Conservation (phyloP, 2,888 invertebrate species). For the Drosophila fulvimacula region DNA sequence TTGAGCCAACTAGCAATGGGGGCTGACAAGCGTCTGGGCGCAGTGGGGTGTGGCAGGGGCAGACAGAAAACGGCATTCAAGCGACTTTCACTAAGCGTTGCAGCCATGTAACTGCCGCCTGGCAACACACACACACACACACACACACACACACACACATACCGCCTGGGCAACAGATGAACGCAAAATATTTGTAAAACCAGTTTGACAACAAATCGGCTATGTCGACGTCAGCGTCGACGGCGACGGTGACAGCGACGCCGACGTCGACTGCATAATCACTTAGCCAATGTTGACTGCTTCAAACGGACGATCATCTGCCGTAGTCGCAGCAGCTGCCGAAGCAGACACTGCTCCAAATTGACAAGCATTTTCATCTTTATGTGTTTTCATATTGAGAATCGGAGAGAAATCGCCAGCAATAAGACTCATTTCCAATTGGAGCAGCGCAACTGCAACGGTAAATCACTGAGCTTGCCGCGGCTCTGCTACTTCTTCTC, state of each 20-base stretch:
- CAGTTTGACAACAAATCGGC: constrained; percentile 80
- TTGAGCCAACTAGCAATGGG: constrained; percentile 37
- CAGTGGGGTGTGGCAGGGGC: background rate
- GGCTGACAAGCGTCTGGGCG: constrained; percentile 14
- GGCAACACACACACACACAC: constrained; percentile 11
- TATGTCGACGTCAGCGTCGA: constrained; percentile 54
- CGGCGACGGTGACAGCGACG: constrained; percentile 46
- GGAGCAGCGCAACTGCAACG: constrained; percentile 56
- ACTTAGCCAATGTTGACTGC: constrained; percentile 49
- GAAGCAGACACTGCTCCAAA: constrained; percentile 58
- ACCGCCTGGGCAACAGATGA: constrained; percentile 58
- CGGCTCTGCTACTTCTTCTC: constrained; percentile 17
- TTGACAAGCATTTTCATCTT: constrained; percentile 62
- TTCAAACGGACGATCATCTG: constrained; percentile 62
- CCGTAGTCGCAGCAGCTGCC: constrained; percentile 38
- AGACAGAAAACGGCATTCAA: constrained; percentile 60
- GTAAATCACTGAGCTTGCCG: constrained; percentile 64
- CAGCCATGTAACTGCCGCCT: constrained; percentile 68
- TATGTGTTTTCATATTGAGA: constrained; percentile 47
- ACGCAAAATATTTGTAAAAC: constrained; percentile 80
- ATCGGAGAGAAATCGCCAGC: constrained; percentile 74
- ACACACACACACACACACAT: constrained; percentile 11
- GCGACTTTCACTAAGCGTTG: constrained; percentile 76
- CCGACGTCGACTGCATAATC: constrained; percentile 67
- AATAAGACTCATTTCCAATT: constrained; percentile 69